Evolutionary conservation across 1,140 invertebrate genomes (phyloP).

Genomic region (Penaeus chinensis): DNA sequence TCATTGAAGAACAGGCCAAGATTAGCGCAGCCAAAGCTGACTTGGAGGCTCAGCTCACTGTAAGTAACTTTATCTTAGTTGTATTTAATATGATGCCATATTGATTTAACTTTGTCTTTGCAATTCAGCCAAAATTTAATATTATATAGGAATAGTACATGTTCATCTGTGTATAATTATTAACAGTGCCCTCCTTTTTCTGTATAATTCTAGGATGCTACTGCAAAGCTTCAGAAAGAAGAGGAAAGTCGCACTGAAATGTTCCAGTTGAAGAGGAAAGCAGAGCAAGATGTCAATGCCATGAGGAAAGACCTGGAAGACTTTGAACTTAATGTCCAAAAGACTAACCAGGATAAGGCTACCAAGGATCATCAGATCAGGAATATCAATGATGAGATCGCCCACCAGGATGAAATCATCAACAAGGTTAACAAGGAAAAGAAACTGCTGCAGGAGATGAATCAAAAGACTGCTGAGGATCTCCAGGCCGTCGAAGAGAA

Average conservation of each 20-base stretch:
- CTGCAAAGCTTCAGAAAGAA: slow-evolving; percentile 65
- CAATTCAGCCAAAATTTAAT: too few species aligned
- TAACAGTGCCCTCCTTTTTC: too few species aligned
- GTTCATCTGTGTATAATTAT: too few species aligned
- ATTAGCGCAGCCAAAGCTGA: slow-evolving; percentile 80
- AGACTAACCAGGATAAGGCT: too few species aligned
- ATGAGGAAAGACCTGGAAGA: too few species aligned
- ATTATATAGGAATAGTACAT: too few species aligned
- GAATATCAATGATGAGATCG: slow-evolving; percentile 98
- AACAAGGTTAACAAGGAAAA: slow-evolving; percentile 62
- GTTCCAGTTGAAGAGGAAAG: slow-evolving; percentile 96
- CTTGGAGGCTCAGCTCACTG: slow-evolving; percentile 76
- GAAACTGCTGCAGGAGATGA: too few species aligned
- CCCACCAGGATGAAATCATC: slow-evolving; percentile 95
- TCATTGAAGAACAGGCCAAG: slow-evolving; percentile 73
- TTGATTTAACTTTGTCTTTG: too few species aligned
- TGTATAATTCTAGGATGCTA: too few species aligned
- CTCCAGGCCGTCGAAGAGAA: slow-evolving; percentile 71
- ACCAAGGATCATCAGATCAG: slow-evolving; percentile 75
- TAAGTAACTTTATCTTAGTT: slow-evolving; percentile 72
- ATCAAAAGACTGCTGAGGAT: too few species aligned
- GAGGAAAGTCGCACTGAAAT: slow-evolving; percentile 73
- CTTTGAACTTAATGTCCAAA: too few species aligned
- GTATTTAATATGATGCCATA: too few species aligned
- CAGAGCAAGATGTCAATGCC: slow-evolving; percentile 73